Conservation (phyloP, 2,113 vertebrate genomes). For the Clupea harengus region DNA sequence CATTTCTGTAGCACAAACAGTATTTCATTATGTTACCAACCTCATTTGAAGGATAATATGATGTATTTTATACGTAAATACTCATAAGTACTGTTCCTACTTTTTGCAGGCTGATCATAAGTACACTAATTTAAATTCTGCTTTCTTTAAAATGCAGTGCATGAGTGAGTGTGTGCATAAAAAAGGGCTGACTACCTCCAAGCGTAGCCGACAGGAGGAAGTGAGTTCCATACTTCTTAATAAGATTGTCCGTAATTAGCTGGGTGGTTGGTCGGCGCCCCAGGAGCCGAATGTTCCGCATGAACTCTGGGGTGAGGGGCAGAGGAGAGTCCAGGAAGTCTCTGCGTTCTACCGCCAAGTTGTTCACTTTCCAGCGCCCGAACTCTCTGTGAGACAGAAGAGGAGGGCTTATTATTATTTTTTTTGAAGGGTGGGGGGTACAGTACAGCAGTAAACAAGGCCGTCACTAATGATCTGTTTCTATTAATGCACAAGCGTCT, state of each 20-base stretch:
- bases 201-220: constrained; percentile 92
- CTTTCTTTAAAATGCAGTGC: not conserved
- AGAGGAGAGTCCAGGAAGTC: constrained; percentile 90
- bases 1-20: not conserved
- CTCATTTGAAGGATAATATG: not conserved
- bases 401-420: not conserved
- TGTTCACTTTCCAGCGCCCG: constrained; percentile 98
- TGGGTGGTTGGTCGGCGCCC: constrained; percentile 88
- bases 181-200: constrained; percentile 79
- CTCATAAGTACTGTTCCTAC: not conserved
- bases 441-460: constrained; percentile 15
- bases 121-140: not conserved
- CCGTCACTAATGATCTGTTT: constrained; percentile 33
- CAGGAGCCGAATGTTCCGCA: constrained; percentile 90
- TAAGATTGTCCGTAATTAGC: constrained; percentile 93
- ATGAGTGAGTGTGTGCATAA: constrained; percentile 11
- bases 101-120: not conserved
- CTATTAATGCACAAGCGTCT: constrained; percentile 31
- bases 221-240: constrained; percentile 98
- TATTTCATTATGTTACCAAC: not conserved
- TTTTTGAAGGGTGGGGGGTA: not conserved
- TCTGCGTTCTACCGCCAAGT: constrained; percentile 90
- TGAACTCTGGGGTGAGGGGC: constrained; percentile 91
- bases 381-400: constrained; percentile 82
- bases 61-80: not conserved